Evolutionary conservation across 2,888 invertebrate species (phyloP), one percentile per base, ranked within the genome.

Genomic region (Polydrusus pterygomalis): DNA sequence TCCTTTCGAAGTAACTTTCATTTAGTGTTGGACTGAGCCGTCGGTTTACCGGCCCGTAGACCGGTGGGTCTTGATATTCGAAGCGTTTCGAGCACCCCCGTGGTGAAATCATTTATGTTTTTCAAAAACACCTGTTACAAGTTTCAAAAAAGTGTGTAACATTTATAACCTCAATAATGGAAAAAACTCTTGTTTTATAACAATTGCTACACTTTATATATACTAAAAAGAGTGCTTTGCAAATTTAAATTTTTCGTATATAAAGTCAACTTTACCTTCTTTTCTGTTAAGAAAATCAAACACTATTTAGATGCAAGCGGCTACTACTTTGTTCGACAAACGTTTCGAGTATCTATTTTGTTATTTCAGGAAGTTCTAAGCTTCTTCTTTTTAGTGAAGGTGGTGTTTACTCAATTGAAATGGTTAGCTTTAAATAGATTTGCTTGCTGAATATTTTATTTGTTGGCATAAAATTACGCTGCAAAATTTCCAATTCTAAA

Each of bases 341-440:
- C 64, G 65, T 72, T 72, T 75, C 47, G 67, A 65, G 67, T 71
- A 71, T 65, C 75, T 75, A 71, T 75, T 74, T 75, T 75, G 75
- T 75, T 71, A 75, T 75, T 75, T 71, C 67, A 65, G 45, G 62
- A 72, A 68, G 72, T 62, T 43, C 30, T 51, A 63, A 67, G 68
- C 67, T 63, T 54, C 20, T 60, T 68, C 64, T 67, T 62, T 68
- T 70, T 60, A 30, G 62, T 38, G 43, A 67, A 75, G 71, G 75
- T 75, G 34, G 58, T 71, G 70, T 75, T 75, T 75, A 62, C 74
- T 63, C 69, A 74, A 74, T 71, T 65, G 67, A 75, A 75, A 75
- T 70, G 60, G 58, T 75, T 67, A 74, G 51, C 75, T 67, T 71
- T 71, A 70, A 70, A 75, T 69, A 69, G 56, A 74, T 74, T 74